Base-by-base conservation (phyloP, 2,113 vertebrate species). In the Ptilonorhynchus violaceus region DNA sequence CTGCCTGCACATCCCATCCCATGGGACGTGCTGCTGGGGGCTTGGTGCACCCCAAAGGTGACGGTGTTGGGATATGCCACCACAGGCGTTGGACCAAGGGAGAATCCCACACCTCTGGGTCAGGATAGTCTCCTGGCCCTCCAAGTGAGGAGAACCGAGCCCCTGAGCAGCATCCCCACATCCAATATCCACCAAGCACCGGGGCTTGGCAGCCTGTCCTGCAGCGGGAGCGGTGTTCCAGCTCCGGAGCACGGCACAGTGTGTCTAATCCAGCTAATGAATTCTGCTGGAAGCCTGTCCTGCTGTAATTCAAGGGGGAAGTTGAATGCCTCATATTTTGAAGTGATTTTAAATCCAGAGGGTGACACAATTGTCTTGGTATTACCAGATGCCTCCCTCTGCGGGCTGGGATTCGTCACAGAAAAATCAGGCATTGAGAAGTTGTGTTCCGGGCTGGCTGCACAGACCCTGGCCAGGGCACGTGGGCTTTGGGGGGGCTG, bases 51-150 rank as follows among this genome's bases (percentile, higher is more conserved):
- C 31, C 62, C 4, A 2, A 23, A 22, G 52, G 63, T 47, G 72
- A 52, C 49, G 19, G 0, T 0, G 0, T 0, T n/a, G 85, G 73
- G 59, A 63, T 5, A 1, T 0, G 5, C 9, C 56, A 8, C 49
- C 14, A 1, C 6, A 10, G 42, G 52, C 1, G 1, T 13, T 47
- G 69, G 75, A 58, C 6, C 31, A 13, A 27, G 42, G 44, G 53
- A 79, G 16, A 76, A 52, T 33, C 60, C n/a, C 66, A 28, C n/a
- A 21, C 19, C 62, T 82, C 47, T 0, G 1, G 24, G 30, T 19
- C 9, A 4, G 46, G 33, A 2, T 73, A 59, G 9, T 68, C 49
- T 77, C 25, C 24, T 80, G 16, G 10, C 15, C 27, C 33, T 60
- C 49, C 23, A 3, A 7, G 25, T 12, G 15, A 39, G 59, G 44